Conservation (phyloP, 2,888 invertebrate species). For the Andricus curvator region DNA sequence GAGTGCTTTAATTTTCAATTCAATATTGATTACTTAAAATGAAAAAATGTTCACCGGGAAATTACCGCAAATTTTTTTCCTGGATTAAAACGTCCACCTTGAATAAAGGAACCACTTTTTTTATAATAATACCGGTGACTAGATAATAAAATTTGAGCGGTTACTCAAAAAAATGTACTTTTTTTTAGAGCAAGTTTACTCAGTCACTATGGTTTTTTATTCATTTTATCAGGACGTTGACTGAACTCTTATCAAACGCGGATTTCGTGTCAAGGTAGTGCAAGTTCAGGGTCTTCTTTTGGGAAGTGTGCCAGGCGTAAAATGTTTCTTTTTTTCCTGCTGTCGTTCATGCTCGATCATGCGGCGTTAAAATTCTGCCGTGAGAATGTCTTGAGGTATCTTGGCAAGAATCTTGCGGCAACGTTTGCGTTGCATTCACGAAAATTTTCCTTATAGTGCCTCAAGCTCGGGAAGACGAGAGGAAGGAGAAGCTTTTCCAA, state of each 20-base stretch:
- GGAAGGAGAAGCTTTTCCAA: slow-evolving; percentile 50
- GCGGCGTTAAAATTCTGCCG: slow-evolving; percentile 10
- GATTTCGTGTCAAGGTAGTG: background rate
- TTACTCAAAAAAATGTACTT: too few relatives aligned
- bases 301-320: background rate
- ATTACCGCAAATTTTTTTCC: too few relatives aligned
- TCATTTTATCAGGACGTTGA: background rate
- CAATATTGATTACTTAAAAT: too few relatives aligned
- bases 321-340: background rate
- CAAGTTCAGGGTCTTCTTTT: slow-evolving; percentile 35
- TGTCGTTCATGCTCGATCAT: slow-evolving; percentile 5
- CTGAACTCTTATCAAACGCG: background rate
- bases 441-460: slow-evolving; percentile 33
- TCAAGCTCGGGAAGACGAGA: slow-evolving; percentile 28
- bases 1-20: too few relatives aligned
- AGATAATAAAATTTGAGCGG: too few relatives aligned
- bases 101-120: too few relatives aligned
- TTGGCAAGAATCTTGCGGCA: slow-evolving; percentile 47
- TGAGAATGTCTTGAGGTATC: slow-evolving; percentile 4
- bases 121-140: too few relatives aligned
- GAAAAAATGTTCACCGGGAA: too few relatives aligned
- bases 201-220: background rate
- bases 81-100: too few relatives aligned
- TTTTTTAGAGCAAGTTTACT: background rate
- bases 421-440: slow-evolving; percentile 44